Base-by-base conservation (phyloP, 1,140 invertebrate genomes). In the Caenorhabditis inopinata region DNA sequence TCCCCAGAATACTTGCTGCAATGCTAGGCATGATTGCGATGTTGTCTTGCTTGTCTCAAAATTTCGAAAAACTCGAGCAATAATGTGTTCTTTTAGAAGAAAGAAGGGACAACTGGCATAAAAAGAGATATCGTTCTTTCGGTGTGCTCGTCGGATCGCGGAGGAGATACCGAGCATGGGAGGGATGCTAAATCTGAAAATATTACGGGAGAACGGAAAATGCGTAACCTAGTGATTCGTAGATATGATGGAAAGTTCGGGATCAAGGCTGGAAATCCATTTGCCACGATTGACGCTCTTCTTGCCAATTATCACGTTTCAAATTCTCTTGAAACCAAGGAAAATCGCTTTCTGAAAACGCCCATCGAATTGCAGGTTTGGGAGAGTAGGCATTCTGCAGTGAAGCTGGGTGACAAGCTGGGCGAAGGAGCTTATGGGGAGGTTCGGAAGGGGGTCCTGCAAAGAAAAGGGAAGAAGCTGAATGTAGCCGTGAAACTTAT, bases 401-500 rank as follows among this genome's bases (percentile, higher is more conserved):
- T 51, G 47, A 47, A 49, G 25, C 27, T 48, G 16, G 75, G 48
- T 35, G 46, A 68, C 21, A 68, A 68, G 27, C 12, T 76, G 14
- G 75, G 75, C 35, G 75, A 76, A 49, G 75, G 75, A 6, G 75
- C 75, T n/a, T 76, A 35, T 35, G 75, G 46, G 53, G 46, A 51
- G 38, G 75, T 76, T 5, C 14, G 75, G 5, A 49, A 76, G 42
- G 75, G 58, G 11, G 58, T 68, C 9, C 12, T 68, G n/a, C 58
- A 68, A 38, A 35, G 58, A 29, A 68, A 68, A 38, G 6, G 6
- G 0, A 68, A 38, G 32, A 68, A 68, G 32, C 5, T n/a, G n/a
- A 32, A 68, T 68, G 58, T 42, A 12, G 58, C 58, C 9, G 58
- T 68, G 58, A 68, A 68, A 9, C 23, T 68, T 29, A 38, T 68